These are phyloP conservation scores for Villa cingulata DNA, from an alignment of 2,888 invertebrate species.

Conservation along the genomic window DNA sequence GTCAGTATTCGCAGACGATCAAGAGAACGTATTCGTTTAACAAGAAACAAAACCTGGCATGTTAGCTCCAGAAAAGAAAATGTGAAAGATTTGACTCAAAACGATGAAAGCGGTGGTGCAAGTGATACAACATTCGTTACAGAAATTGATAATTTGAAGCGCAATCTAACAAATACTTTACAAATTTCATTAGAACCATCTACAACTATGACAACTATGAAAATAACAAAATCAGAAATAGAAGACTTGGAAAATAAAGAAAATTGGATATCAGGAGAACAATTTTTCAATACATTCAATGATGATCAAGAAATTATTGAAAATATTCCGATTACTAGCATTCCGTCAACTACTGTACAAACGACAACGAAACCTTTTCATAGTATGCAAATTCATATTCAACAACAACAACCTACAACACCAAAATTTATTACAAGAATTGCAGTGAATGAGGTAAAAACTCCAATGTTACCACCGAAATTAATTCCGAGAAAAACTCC, in stretches of 20 bases:
- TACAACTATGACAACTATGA: constrained; percentile 7
- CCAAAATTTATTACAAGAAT: constrained; percentile 7
- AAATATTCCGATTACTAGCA: neutral
- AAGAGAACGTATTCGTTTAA: constrained; percentile 43
- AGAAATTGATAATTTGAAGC: constrained; percentile 37
- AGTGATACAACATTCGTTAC: constrained; percentile 37
- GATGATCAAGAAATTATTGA: neutral
- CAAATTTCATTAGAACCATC: constrained; percentile 29
- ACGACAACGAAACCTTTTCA: neutral
- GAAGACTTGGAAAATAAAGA: constrained; percentile 9
- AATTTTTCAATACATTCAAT: constrained; percentile 24
- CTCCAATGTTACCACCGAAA: constrained; percentile 23
- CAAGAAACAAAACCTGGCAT: constrained; percentile 54
- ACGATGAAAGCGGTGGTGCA: neutral
- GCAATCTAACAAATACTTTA: constrained; percentile 40
- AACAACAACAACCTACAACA: too few species aligned
- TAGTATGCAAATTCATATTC: neutral
- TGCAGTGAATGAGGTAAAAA: constrained; percentile 14
- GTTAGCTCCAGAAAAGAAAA: constrained; percentile 22
- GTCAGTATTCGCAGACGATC: constrained; percentile 60
- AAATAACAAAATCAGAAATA: neutral
- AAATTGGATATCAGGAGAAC: constrained; percentile 35
- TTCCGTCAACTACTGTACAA: neutral
- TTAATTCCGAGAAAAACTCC: constrained; percentile 12
- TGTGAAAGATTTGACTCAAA: neutral